These are phyloP conservation scores for Pseudochirops cupreus DNA, from an alignment of 2,797 vertebrate species.

Conservation along the genomic window DNA sequence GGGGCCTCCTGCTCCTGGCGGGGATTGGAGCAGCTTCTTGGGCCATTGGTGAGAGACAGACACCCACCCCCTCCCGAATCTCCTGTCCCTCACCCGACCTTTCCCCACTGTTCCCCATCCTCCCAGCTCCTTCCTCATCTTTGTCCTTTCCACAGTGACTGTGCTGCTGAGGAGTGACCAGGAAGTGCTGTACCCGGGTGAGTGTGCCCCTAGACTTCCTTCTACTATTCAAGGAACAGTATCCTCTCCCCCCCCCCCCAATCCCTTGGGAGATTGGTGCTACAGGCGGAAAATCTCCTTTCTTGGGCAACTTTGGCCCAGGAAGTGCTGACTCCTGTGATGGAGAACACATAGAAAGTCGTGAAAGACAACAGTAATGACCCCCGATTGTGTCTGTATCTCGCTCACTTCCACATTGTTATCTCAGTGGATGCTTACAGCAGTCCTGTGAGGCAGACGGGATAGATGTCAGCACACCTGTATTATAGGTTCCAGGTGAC, in stretches of 20 bases:
- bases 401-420: background rate
- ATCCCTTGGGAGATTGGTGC: background rate
- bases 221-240: background rate
- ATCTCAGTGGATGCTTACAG: background rate
- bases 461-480: background rate
- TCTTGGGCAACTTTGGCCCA: background rate
- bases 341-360: background rate
- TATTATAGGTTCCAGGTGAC: background rate
- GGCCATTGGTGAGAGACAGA: conserved; percentile 90
- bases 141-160: conserved; percentile 73
- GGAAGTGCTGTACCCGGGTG: conserved; percentile 79
- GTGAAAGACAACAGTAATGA: background rate
- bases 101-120: background rate
- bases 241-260: too few relatives aligned
- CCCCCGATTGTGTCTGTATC: background rate
- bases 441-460: background rate
- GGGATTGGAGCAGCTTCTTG: conserved; percentile 91
- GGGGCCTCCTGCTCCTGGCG: conserved; percentile 88
- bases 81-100: background rate
- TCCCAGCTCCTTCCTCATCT: conserved; percentile 50
- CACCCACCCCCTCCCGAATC: background rate
- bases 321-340: background rate
- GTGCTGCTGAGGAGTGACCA: conserved; percentile 73
- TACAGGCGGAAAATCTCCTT: background rate
- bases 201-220: conserved; percentile 42